Conservation (phyloP, 2,888 invertebrate genomes). For the Bembecia ichneumoniformis region DNA sequence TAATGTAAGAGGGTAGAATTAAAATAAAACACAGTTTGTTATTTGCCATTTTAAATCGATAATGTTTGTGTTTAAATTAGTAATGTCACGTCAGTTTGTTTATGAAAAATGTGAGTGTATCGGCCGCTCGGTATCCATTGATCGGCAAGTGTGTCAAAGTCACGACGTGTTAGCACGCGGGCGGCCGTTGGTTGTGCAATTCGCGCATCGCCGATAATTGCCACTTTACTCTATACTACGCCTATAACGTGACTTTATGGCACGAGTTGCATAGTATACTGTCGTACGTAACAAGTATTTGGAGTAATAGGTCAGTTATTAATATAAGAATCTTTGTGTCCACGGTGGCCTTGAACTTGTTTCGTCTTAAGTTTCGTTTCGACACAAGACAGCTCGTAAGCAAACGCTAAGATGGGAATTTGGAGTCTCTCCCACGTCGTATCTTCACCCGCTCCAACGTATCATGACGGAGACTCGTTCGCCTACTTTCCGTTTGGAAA, state of each 20-base stretch:
- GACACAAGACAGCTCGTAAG: constrained; percentile 8
- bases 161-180: constrained; percentile 57
- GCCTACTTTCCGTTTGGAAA: constrained; percentile 66
- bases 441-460: constrained; percentile 22
- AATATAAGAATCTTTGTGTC: not conserved
- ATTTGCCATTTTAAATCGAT: too few relatives aligned
- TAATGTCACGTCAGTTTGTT: too few relatives aligned
- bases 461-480: constrained; percentile 29
- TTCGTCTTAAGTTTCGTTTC: not conserved
- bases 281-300: not conserved
- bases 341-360: not conserved
- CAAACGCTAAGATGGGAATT: constrained; percentile 8
- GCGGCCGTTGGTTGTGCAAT: constrained; percentile 41
- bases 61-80: too few relatives aligned
- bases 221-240: not conserved
- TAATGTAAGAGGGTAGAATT: too few relatives aligned
- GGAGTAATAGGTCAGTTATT: not conserved
- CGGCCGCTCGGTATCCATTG: constrained; percentile 38
- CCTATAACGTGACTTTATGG: not conserved
- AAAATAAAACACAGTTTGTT: too few relatives aligned
- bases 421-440: constrained; percentile 6
- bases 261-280: not conserved
- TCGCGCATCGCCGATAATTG: constrained; percentile 37
- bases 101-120: constrained; percentile 6
- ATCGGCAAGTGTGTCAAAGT: constrained; percentile 64